These are phyloP conservation scores for Caiman crocodilus DNA, from an alignment of 2,797 vertebrate genomes.

Conservation along the genomic window DNA sequence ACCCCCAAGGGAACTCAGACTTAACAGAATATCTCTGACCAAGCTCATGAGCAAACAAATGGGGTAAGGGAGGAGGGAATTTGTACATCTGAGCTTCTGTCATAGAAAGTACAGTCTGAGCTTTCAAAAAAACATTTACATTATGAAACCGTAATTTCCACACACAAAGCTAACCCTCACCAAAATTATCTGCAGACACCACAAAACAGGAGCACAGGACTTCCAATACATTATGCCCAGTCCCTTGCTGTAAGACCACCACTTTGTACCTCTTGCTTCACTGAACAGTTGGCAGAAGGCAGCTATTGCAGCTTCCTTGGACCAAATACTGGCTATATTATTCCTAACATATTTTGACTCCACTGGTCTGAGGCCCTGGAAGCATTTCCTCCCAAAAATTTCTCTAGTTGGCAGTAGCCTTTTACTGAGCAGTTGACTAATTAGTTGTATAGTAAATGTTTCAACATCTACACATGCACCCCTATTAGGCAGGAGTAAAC, in stretches of 20 bases:
- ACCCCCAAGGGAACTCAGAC: not conserved
- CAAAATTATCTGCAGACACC: not conserved
- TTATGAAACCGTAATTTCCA: not conserved
- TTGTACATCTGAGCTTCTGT: not conserved
- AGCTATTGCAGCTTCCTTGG: fast-evolving
- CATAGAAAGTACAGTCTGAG: not conserved
- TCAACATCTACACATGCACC: no score
- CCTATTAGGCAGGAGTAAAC: no score
- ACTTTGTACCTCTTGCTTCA: not conserved
- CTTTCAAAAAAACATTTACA: not conserved
- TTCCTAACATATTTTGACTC: fast-evolving
- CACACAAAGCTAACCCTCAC: not conserved
- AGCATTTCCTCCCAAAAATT: not conserved
- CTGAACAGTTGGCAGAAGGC: not conserved
- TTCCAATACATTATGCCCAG: not conserved
- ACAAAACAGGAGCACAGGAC: not conserved
- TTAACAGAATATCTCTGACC: not conserved
- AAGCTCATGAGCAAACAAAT: not conserved
- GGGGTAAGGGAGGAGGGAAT: not conserved
- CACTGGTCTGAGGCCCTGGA: not conserved
- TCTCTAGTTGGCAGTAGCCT: not conserved
- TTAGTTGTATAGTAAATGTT: no score
- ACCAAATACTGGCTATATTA: fast-evolving
- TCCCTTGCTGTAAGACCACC: not conserved
- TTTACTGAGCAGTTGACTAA: no score